Percentiles rank a stretch among this genome's conserved stretches.
Evolutionary conservation across 2,113 vertebrate genomes (phyloP).

Genomic region (Orientallactaga bullata): DNA sequence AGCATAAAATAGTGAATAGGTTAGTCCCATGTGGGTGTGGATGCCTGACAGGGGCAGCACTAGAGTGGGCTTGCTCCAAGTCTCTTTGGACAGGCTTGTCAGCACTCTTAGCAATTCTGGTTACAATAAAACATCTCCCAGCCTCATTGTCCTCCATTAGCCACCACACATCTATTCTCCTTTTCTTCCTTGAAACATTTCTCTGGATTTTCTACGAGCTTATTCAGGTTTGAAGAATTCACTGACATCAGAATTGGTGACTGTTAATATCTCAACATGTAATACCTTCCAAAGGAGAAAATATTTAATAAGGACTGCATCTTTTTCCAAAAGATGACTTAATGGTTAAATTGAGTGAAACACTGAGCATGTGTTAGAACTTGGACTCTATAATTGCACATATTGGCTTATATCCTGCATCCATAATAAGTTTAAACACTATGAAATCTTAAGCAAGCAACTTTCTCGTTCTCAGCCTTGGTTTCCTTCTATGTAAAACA

Average conservation of each 20-base stretch:
- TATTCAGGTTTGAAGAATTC: constrained; percentile 1
- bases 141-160: not conserved
- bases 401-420: not conserved
- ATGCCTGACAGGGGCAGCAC: not conserved
- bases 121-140: not conserved
- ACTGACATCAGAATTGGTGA: not conserved
- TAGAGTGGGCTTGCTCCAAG: not conserved
- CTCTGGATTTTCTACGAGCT: not conserved
- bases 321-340: constrained; percentile 17
- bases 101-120: not conserved
- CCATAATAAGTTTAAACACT: constrained; percentile 12
- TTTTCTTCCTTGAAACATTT: not conserved
- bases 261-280: not conserved
- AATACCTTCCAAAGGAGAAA: not conserved
- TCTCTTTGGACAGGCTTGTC: not conserved
- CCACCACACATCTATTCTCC: not conserved
- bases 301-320: not conserved
- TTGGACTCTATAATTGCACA: constrained; percentile 23
- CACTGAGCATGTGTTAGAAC: not conserved
- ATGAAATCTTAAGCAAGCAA: not conserved
- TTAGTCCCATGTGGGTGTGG: not conserved
- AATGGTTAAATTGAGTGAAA: constrained; percentile 17
- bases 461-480: not conserved
- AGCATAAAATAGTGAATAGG: not conserved
- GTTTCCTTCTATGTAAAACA: constrained; percentile 30